These are phyloP conservation scores for Australoheros scitulus DNA, from an alignment of 2,113 vertebrate species.

Conservation along the genomic window DNA sequence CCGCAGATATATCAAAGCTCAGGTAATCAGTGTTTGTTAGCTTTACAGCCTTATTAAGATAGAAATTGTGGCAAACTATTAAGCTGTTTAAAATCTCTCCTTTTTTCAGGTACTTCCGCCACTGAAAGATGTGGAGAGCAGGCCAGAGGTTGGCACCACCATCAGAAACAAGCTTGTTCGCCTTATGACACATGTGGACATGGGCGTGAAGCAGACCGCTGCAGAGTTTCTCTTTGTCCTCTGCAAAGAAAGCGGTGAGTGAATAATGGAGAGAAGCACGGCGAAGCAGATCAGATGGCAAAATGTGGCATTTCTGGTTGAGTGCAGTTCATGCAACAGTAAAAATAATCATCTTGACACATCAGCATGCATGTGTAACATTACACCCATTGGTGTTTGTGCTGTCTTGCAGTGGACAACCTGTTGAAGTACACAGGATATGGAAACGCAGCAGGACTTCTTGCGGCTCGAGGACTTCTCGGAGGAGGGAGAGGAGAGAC, in stretches of 20 bases:
- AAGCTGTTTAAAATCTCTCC: no score
- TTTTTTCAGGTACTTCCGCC: conserved; percentile 90
- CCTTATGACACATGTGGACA: conserved; percentile 96
- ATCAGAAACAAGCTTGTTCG: conserved; percentile 96
- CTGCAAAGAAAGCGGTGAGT: conserved; percentile 95
- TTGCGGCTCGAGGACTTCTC: conserved; percentile 91
- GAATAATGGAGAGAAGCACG: neutral
- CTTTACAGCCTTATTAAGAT: neutral
- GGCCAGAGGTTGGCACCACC: conserved; percentile 93
- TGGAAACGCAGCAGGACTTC: conserved; percentile 92
- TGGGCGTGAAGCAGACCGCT: conserved; percentile 95
- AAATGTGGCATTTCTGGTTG: neutral
- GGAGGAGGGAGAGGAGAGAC: conserved; percentile 94
- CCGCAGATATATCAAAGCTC: conserved; percentile 95
- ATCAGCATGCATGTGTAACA: neutral
- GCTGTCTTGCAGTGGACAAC: conserved; percentile 86
- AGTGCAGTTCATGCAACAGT: neutral
- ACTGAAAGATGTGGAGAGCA: conserved; percentile 90
- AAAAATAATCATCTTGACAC: neutral
- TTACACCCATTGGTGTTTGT: neutral
- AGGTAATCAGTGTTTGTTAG: conserved; percentile 77
- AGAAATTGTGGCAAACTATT: neutral
- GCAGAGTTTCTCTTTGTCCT: conserved; percentile 98
- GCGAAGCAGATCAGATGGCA: accelerated
- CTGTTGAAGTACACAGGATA: conserved; percentile 98